phyloP scores from a whole-genome alignment of 2,797 vertebrate species.

The Pangasius djambal region DNA sequence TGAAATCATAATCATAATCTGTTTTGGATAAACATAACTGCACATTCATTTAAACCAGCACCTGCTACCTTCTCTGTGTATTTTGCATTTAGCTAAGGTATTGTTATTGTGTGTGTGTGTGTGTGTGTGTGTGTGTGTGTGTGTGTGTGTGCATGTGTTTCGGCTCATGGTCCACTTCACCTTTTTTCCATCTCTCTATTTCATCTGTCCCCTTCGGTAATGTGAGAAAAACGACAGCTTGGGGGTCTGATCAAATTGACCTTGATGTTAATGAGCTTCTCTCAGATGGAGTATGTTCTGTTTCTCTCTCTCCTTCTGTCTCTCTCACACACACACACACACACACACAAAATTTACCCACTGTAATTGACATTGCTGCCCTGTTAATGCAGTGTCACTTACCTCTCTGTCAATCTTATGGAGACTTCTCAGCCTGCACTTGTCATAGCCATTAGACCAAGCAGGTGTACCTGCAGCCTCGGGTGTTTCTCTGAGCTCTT shows the following conservation, averaged over 20 bases:
- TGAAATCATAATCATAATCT: slow-evolving; percentile 48
- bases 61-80: slow-evolving; percentile 61
- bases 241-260: slow-evolving; percentile 75
- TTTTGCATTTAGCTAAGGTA: slow-evolving; percentile 42
- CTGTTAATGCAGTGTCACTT: slow-evolving; percentile 63
- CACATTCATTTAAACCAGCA: slow-evolving; percentile 64
- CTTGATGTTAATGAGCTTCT: slow-evolving; percentile 78
- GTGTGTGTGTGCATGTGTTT: slow-evolving; percentile 33
- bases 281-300: slow-evolving; percentile 63
- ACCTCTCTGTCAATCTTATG: slow-evolving; percentile 73
- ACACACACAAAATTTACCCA: slow-evolving; percentile 8
- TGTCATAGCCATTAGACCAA: slow-evolving; percentile 65
- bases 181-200: slow-evolving; percentile 31
- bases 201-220: slow-evolving; percentile 64
- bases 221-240: slow-evolving; percentile 70
- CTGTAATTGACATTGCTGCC: slow-evolving; percentile 69
- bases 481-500: slow-evolving; percentile 56
- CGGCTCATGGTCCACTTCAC: slow-evolving; percentile 41
- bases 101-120: too few relatives aligned
- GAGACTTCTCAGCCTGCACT: slow-evolving; percentile 63
- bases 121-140: slow-evolving; percentile 31
- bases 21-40: slow-evolving; percentile 59
- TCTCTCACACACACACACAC: slow-evolving; percentile 18
- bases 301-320: slow-evolving; percentile 32
- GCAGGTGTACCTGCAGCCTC: slow-evolving; percentile 43